Base-by-base conservation (phyloP, 2,888 invertebrate species). In the Xylota sylvarum region DNA sequence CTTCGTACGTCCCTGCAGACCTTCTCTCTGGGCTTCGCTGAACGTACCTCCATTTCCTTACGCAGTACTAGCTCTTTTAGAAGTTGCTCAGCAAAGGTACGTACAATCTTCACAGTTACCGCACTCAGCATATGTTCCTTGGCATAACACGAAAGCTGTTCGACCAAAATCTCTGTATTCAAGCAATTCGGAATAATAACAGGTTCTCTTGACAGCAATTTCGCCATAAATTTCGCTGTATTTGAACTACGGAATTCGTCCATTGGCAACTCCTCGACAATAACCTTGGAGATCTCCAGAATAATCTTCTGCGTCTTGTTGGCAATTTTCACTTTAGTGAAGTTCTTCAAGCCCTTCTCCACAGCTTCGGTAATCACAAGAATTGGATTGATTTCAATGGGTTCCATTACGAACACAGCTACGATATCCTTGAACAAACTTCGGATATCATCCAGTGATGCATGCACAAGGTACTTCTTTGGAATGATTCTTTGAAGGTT, bases 401-500 rank as follows among this genome's bases (percentile, higher is more conserved):
- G 90, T 74, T 91, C 91, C 19, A 90, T 89, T 55, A 91, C 90
- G 30, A 91, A 91, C 14, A 91, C 90, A 0, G 88, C 88, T 12
- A 92, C 87, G 5, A 92, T 89, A 48, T 92, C 91, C 4, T 89
- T 89, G 64, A 92, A 91, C 37, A 92, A 88, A 67, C 89, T 89
- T 9, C 89, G 88, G 58, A 92, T 79, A 65, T 91, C 91, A 3
- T 90, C 89, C 12, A 89, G 89, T 5, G 89, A 89, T 5, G 92
- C 88, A 77, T 90, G 89, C 2, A 91, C 88, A 2, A 92, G 88
- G 77, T 91, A 92, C 60, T 92, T 91, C 64, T 91, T 91, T 0
- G 92, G 92, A 64, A 92, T 88, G 77, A 92, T 89, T 3, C 88
- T 89, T 84, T 90, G 89, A 56, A 92, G 87, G 37, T 90, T 91